Conservation (phyloP, 2,113 vertebrate genomes). For the Dipodomys spectabilis region DNA sequence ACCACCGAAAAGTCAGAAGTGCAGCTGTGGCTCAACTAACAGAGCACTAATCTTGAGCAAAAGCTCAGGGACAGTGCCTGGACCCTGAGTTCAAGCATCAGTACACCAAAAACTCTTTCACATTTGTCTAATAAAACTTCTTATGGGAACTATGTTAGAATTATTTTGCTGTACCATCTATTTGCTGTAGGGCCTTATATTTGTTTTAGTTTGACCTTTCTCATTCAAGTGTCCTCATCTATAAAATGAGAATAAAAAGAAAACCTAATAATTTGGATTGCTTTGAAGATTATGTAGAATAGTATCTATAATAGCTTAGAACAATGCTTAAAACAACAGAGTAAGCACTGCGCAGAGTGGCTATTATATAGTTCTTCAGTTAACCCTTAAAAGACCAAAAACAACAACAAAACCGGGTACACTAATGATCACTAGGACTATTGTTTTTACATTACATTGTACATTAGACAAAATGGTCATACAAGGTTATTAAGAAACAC, state of each 20-base stretch:
- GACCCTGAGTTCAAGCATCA: too few relatives aligned
- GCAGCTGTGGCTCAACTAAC: too few relatives aligned
- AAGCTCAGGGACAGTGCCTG: too few relatives aligned
- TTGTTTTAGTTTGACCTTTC: background rate
- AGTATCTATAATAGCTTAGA: background rate
- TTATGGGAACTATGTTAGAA: background rate
- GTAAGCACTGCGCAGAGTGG: background rate
- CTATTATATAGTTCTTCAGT: background rate
- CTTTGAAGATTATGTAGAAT: conserved; percentile 25
- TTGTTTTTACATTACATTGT: conserved; percentile 32
- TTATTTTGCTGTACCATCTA: background rate
- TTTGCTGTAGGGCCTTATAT: background rate
- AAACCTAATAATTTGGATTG: background rate
- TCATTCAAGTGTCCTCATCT: background rate
- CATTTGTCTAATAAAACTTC: background rate
- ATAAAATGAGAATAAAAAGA: conserved; percentile 10
- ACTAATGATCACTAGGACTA: background rate
- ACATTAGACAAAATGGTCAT: background rate
- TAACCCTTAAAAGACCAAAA: background rate
- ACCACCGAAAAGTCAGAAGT: too few relatives aligned
- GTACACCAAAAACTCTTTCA: background rate
- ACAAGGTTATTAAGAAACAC: background rate
- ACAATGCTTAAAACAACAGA: background rate
- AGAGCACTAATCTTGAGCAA: too few relatives aligned
- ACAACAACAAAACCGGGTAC: background rate